A percentile compares a stretch with the other conserved stretches of the same genome.
Conservation (phyloP, 2,888 invertebrate species). For the Dinocampus coccinellae region DNA sequence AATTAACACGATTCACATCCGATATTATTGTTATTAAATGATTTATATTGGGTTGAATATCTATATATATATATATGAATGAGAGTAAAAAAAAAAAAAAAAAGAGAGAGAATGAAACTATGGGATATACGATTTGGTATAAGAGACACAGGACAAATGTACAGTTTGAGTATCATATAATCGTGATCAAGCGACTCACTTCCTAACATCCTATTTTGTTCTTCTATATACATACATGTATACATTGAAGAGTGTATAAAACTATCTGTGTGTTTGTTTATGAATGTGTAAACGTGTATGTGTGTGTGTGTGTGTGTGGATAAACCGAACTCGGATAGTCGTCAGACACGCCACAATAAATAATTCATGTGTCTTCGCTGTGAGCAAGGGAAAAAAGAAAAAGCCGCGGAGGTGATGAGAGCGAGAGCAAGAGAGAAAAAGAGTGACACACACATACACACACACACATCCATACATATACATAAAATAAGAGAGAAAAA, state of each 20-base stretch:
- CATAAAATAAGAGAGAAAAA: not conserved
- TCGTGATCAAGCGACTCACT: constrained; percentile 27
- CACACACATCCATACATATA: too few species aligned
- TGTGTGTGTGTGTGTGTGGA: constrained; percentile 18
- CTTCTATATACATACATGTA: constrained; percentile 1
- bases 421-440: constrained; percentile 3
- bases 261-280: too few species aligned
- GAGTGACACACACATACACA: not conserved
- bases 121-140: not conserved
- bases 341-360: constrained; percentile 34
- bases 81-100: constrained; percentile 1
- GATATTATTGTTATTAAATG: constrained; percentile 14
- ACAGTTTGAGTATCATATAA: constrained; percentile 26
- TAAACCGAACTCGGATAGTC: constrained; percentile 15
- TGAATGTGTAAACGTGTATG: too few species aligned
- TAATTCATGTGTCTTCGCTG: constrained; percentile 33
- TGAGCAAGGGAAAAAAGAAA: too few species aligned
- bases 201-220: constrained; percentile 1
- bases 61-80: too few species aligned
- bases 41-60: not conserved
- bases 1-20: constrained; percentile 36
- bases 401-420: too few species aligned
- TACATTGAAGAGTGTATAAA: too few species aligned
- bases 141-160: constrained; percentile 6
- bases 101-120: constrained; percentile 2